Evolutionary conservation across 64 coral and sea anemone species (phyloP).

Genomic region (Porites australiensis): DNA sequence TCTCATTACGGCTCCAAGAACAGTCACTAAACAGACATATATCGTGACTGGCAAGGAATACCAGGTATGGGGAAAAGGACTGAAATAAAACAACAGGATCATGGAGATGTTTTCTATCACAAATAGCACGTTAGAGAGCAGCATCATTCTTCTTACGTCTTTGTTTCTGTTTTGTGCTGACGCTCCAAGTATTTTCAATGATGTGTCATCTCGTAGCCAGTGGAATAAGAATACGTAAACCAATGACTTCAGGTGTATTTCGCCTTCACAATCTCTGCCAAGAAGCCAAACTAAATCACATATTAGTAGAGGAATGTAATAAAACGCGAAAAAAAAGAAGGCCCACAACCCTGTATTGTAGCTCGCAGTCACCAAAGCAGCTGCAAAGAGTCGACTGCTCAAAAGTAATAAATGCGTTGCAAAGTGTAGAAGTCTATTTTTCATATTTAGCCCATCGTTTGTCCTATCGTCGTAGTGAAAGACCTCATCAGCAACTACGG

Average conservation of each 20-base stretch:
- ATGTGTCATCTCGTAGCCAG: not conserved
- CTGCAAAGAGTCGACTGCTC: constrained; percentile 24
- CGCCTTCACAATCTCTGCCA: too few relatives aligned
- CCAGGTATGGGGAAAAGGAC: not conserved
- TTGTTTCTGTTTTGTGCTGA: not conserved
- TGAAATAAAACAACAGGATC: constrained; percentile 10
- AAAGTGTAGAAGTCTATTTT: not conserved
- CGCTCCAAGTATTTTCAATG: not conserved
- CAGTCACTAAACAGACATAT: too few relatives aligned
- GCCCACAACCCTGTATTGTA: not conserved
- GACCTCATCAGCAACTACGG: not conserved
- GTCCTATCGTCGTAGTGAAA: too few relatives aligned
- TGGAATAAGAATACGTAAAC: too few relatives aligned
- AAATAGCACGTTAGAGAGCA: not conserved
- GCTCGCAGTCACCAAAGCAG: not conserved
- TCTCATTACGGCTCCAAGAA: too few relatives aligned
- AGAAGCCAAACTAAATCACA: too few relatives aligned
- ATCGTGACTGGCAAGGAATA: not conserved
- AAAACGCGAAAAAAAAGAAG: not conserved
- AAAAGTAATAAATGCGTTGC: not conserved
- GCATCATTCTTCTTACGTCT: not conserved
- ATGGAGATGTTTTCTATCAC: not conserved
- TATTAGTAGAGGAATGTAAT: too few relatives aligned
- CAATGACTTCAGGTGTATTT: too few relatives aligned
- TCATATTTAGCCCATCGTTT: not conserved